Evolutionary conservation across 1,140 invertebrate genomes (phyloP).

Genomic region (Spodoptera litura): DNA sequence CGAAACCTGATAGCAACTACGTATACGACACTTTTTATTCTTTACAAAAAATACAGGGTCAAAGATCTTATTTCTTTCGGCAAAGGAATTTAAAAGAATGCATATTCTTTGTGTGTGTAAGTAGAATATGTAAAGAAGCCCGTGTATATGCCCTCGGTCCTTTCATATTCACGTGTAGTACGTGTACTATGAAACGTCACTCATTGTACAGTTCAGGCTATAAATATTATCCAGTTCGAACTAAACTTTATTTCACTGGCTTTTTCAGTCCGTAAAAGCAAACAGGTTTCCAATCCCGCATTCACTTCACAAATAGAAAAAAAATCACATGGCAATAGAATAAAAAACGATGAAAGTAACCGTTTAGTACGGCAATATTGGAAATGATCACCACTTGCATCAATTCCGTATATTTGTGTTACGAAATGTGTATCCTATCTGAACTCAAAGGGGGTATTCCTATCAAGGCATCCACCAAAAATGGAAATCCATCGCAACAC

Average conservation of each 20-base stretch:
- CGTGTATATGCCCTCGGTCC: no score
- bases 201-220: neutral
- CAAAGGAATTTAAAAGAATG: slow-evolving; percentile 12
- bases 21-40: slow-evolving; percentile 37
- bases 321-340: slow-evolving; percentile 4
- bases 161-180: neutral
- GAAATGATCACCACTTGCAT: slow-evolving; percentile 1
- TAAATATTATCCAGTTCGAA: slow-evolving; percentile 18
- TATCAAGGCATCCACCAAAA: slow-evolving; percentile 16
- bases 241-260: slow-evolving; percentile 8
- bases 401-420: slow-evolving; percentile 2
- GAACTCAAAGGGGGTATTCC: neutral
- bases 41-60: slow-evolving; percentile 19
- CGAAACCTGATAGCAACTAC: slow-evolving; percentile 36
- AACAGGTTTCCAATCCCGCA: slow-evolving; percentile 7
- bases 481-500: slow-evolving; percentile 26
- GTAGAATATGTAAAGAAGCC: no score
- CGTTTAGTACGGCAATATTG: neutral
- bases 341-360: slow-evolving; percentile 2
- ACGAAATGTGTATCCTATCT: neutral
- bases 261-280: slow-evolving; percentile 11
- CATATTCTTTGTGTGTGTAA: neutral
- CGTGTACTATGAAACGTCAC: neutral
- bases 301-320: slow-evolving; percentile 12
- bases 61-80: slow-evolving; percentile 18